These are phyloP conservation scores for Stramonita haemastoma DNA, from an alignment of 2,888 invertebrate species.

Conservation along the genomic window DNA sequence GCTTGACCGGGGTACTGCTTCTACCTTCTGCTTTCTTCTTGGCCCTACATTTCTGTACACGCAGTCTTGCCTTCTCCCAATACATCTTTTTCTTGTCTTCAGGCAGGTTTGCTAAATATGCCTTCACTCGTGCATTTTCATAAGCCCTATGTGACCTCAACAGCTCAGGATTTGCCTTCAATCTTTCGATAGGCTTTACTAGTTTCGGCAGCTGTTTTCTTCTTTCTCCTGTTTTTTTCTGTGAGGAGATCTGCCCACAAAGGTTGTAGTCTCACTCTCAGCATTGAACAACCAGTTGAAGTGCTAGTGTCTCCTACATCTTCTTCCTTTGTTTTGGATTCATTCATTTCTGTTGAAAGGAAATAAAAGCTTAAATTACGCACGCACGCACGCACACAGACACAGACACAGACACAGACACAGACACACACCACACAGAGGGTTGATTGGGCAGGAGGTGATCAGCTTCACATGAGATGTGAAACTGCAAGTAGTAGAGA, in stretches of 20 bases:
- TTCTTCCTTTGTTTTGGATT: neutral
- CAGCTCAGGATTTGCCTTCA: neutral
- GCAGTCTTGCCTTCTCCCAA: neutral
- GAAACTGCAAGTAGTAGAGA: neutral
- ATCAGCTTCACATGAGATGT: neutral
- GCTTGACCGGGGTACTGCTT: neutral
- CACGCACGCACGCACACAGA: too few species aligned
- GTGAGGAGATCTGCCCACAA: neutral
- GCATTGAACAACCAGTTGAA: neutral
- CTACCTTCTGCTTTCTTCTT: neutral
- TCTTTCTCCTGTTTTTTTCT: neutral
- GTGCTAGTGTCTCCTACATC: neutral
- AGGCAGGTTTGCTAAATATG: neutral
- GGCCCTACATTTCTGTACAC: neutral
- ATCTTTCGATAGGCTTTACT: neutral
- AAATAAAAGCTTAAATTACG: neutral
- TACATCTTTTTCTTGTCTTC: neutral
- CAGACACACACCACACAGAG: neutral
- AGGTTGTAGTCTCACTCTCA: neutral
- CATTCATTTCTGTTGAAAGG: neutral
- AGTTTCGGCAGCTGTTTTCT: neutral
- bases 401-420: neutral
- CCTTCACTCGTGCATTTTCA: neutral
- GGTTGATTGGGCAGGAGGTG: neutral
- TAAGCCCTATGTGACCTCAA: neutral